Evolutionary conservation across 2,113 vertebrate species (phyloP).

Genomic region (Gopherus evgoodei): DNA sequence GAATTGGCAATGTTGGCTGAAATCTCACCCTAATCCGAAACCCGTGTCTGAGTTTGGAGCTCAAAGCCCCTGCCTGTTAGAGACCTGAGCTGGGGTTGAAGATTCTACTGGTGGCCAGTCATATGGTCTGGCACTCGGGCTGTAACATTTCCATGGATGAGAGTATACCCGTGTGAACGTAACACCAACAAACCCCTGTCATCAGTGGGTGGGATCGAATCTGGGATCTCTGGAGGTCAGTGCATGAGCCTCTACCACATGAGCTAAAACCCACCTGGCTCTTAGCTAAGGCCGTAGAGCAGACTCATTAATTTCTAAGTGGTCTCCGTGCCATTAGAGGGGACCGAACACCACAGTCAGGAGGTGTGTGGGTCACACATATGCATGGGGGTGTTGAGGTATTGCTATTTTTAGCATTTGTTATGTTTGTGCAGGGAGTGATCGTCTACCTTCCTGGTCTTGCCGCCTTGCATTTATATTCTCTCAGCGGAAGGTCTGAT

Average conservation of each 20-base stretch:
- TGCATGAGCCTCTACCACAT: no score
- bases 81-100: background rate
- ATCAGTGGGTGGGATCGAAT: no score
- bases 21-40: background rate
- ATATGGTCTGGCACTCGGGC: rapidly evolving
- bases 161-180: rapidly evolving
- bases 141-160: background rate
- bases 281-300: no score
- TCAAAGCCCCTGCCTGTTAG: background rate
- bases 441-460: background rate
- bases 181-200: no score
- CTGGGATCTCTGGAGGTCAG: no score
- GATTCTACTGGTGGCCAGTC: background rate
- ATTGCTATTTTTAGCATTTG: background rate
- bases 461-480: background rate
- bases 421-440: background rate
- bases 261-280: no score
- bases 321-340: no score
- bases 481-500: background rate
- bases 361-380: no score
- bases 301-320: no score
- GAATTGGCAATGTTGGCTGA: rapidly evolving
- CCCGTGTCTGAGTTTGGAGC: background rate
- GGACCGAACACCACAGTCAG: no score
- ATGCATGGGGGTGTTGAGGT: background rate